Base-by-base conservation (phyloP, 2,113 vertebrate species). In the Grus americana region DNA sequence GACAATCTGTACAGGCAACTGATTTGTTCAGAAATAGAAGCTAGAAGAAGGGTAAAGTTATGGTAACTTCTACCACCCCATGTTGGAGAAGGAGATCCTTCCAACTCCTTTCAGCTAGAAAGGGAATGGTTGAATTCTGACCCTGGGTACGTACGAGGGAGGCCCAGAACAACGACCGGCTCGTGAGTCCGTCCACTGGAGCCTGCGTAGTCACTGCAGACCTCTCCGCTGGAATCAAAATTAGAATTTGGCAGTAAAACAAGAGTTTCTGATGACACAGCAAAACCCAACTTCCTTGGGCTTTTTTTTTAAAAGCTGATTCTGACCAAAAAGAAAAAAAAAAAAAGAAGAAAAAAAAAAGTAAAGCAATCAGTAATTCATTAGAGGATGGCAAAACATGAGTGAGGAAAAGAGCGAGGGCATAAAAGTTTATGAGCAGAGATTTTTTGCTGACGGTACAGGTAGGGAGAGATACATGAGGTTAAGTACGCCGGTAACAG, bases 121-220 rank as follows among this genome's bases (percentile, higher is more conserved):
- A 42, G 13, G 42, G 47, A 68, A 82, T 2, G 20, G 40, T 50
- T 2, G 0, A 21, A 47, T 72, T 68, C 62, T 65, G 57, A 15
- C 26, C 24, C 27, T 0, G 1, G 13, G 13, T 22, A 3, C 4
- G 0, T 11, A 13, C 0, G 3, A 54, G 61, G 50, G 61, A 71
- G 55, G 24, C 32, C 16, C 22, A 27, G 27, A 90, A 54, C 40
- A 20, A n/a, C 0, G 1, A 57, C 67, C 20, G 44, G 14, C 44
- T 16, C 44, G 44, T 44, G 32, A 42, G 32, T 7, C 26, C 29
- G n/a, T n/a, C 65, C 15, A 2, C 46, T 26, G n/a, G 18, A 72
- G 58, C 40, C 82, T 18, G 8, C 4, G 44, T 27, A 52, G 71
- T 38, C 40, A 8, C 61, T 49, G 30, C 76, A 72, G 73, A 22